Evolutionary conservation across 2,797 vertebrate species (phyloP).

Genomic region (Hemitrygon akajei): DNA sequence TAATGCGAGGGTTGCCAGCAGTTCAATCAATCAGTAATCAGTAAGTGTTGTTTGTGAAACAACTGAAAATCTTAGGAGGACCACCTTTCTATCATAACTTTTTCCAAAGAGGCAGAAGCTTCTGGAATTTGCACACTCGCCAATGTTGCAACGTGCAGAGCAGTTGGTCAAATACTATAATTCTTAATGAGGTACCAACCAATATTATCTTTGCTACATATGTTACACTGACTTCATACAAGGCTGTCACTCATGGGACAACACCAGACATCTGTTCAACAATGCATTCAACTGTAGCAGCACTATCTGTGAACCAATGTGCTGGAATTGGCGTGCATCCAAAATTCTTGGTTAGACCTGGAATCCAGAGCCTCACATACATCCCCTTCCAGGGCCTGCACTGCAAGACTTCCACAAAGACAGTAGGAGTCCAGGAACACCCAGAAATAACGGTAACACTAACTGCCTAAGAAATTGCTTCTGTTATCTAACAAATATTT

Average conservation of each 20-base stretch:
- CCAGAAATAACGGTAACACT: not conserved
- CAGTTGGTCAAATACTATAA: too few species aligned
- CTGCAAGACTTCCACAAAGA: not conserved
- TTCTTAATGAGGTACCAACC: too few species aligned
- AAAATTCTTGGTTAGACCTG: not conserved
- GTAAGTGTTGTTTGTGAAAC: too few species aligned
- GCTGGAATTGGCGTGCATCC: not conserved
- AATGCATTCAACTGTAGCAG: not conserved
- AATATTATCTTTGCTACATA: too few species aligned
- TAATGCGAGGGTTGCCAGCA: too few species aligned
- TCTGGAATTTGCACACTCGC: too few species aligned
- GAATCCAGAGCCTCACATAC: not conserved
- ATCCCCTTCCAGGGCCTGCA: not conserved
- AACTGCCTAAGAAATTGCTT: not conserved
- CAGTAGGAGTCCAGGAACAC: not conserved
- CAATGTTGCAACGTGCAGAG: too few species aligned
- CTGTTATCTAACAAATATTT: not conserved
- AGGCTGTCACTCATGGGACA: not conserved
- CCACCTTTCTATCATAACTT: too few species aligned
- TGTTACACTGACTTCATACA: not conserved
- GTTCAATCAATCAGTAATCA: too few species aligned
- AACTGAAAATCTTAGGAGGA: too few species aligned
- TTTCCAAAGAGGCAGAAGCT: too few species aligned
- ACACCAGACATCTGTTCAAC: not conserved
- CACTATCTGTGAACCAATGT: not conserved